phyloP scores from a whole-genome alignment of 1,140 invertebrate genomes.

The Plodia interpunctella region DNA sequence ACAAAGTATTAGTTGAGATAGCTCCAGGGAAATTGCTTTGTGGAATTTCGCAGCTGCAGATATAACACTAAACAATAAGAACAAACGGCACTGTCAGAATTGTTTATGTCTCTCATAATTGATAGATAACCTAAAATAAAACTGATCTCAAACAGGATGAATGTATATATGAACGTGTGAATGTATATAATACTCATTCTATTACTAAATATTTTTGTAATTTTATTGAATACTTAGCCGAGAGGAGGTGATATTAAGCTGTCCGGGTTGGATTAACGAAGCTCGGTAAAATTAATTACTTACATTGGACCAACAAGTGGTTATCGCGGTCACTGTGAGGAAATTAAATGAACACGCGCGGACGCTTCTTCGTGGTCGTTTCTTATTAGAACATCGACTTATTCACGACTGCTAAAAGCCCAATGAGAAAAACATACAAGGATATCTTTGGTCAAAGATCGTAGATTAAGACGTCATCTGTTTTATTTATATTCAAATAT shows the following conservation, averaged over 20 bases:
- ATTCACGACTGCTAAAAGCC: constrained; percentile 10
- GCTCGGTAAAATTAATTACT: constrained; percentile 57
- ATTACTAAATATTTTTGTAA: constrained; percentile 16
- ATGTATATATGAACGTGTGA: too few species aligned
- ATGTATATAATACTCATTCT: too few species aligned
- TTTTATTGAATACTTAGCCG: constrained; percentile 8
- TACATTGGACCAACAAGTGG: constrained; percentile 49
- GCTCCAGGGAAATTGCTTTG: not conserved
- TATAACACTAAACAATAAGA: too few species aligned
- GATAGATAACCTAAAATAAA: too few species aligned
- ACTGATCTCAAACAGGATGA: too few species aligned
- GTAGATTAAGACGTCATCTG: not conserved
- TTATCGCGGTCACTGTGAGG: constrained; percentile 47
- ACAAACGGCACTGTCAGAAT: too few species aligned
- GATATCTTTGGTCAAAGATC: not conserved
- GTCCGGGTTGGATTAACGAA: constrained; percentile 43
- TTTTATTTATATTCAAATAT: not conserved
- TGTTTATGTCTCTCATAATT: too few species aligned
- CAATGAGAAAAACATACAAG: constrained; percentile 14
- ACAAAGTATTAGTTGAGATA: not conserved
- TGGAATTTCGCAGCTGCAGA: not conserved
- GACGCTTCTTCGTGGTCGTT: constrained; percentile 32
- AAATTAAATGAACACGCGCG: constrained; percentile 58
- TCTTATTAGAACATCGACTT: constrained; percentile 22
- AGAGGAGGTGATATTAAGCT: constrained; percentile 45